These are phyloP conservation scores for Corythaeola cristata DNA, from an alignment of 2,113 vertebrate species.

Conservation along the genomic window DNA sequence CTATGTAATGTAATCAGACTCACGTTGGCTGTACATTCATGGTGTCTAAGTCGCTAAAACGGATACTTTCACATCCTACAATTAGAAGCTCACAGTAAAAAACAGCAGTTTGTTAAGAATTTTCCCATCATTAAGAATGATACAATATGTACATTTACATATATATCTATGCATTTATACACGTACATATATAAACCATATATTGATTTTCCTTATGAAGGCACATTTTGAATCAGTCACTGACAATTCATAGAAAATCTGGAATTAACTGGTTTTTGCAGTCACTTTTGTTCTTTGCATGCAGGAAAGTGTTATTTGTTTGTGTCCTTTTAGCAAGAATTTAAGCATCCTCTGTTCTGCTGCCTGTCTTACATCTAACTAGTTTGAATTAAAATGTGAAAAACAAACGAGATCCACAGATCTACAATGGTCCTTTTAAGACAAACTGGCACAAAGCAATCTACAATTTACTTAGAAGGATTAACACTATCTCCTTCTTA, in stretches of 20 bases:
- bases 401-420: background rate
- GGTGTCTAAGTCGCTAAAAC: background rate
- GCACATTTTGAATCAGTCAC: background rate
- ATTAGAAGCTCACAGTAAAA: background rate
- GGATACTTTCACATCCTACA: background rate
- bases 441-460: background rate
- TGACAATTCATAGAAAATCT: background rate
- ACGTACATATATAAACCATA: background rate
- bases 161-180: background rate
- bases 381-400: background rate
- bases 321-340: background rate
- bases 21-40: background rate
- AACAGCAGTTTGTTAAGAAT: background rate
- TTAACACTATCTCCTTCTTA: background rate
- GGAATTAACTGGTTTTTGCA: background rate
- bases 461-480: background rate
- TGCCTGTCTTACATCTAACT: background rate
- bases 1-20: background rate
- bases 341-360: background rate
- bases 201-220: background rate
- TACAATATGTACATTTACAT: background rate
- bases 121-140: background rate
- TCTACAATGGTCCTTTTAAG: background rate
- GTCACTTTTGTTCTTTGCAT: background rate
- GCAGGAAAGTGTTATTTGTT: background rate